Evolutionary conservation across 2,888 invertebrate species (phyloP).

Genomic region (Drosophila greeni): DNA sequence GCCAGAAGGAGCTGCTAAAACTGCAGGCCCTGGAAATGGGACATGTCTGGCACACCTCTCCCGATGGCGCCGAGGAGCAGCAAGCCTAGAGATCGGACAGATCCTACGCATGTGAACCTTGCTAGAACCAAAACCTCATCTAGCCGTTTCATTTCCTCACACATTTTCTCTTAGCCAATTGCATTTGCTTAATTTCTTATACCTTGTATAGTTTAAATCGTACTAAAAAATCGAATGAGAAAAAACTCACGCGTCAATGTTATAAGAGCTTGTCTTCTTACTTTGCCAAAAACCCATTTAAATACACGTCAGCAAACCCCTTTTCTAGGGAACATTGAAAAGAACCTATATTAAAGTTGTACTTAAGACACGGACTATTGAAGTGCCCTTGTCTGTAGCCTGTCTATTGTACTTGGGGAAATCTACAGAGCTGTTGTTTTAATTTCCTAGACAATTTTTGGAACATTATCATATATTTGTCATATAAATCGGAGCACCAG

Average conservation of each 20-base stretch:
- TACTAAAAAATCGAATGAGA: constrained; percentile 1
- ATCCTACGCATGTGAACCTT: constrained; percentile 12
- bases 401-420: too few relatives aligned
- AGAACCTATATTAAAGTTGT: neutral
- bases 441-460: too few relatives aligned
- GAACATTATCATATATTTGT: neutral
- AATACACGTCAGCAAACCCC: constrained; percentile 10
- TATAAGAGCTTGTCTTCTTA: constrained; percentile 23
- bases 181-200: constrained; percentile 46
- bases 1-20: constrained; percentile 80
- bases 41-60: constrained; percentile 62
- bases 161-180: constrained; percentile 52
- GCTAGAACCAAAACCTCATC: constrained; percentile 26
- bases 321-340: neutral
- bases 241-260: neutral
- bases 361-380: too few relatives aligned
- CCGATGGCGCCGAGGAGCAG: constrained; percentile 54
- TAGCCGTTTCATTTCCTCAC: constrained; percentile 17
- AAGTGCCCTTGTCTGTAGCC: too few relatives aligned
- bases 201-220: constrained; percentile 9
- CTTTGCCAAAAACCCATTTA: constrained; percentile 33
- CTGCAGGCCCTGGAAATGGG: constrained; percentile 77
- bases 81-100: constrained; percentile 42
- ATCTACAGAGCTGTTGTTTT: too few relatives aligned
- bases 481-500: neutral